Base-by-base conservation (phyloP, 2,888 invertebrate genomes). In the Acronicta aceris region DNA sequence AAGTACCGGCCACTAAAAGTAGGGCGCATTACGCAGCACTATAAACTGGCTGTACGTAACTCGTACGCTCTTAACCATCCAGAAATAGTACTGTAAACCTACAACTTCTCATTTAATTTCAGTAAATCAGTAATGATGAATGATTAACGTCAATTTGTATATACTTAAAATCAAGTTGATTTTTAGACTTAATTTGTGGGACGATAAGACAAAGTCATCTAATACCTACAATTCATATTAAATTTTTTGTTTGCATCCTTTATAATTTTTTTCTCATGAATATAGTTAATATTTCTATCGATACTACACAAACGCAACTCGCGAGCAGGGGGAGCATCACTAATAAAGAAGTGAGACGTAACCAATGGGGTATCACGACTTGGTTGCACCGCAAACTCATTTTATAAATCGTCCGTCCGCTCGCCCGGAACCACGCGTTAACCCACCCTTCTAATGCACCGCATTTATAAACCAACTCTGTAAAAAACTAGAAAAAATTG, bases 301-400 rank as follows among this genome's bases (percentile, higher is more conserved):
- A 76, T 57, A 73, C 3, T 25, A 13, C 33, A 46, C 61, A 45
- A 53, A 13, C 33, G 48, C 61, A 43, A 53, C 85, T 47, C 42
- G 25, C 10, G 25, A 5, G 12, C 5, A 41, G 60, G 17, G 47
- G 43, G 60, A 21, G 45, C 77, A 70, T 82, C 91, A 79, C 92
- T 91, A 86, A 78, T 82, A 87, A 90, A 91, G 88, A 91, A 94
- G 94, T 94, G 91, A 94, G 94, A 94, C 93, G 94, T 94, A 93
- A 91, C 93, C 94, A 90, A 92, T 94, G 92, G 92, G 89, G 93
- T 93, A 92, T 90, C 91, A 89, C 90, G 90, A 91, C 85, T 89
- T 90, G 92, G 93, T 92, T 92, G 93, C 92, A 92, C 94, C 93
- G 90, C 94, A 94, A 94, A 94, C 94, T 94, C 94, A 93, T 94